phyloP scores from a whole-genome alignment of 1,140 invertebrate species.

The Solen grandis region DNA sequence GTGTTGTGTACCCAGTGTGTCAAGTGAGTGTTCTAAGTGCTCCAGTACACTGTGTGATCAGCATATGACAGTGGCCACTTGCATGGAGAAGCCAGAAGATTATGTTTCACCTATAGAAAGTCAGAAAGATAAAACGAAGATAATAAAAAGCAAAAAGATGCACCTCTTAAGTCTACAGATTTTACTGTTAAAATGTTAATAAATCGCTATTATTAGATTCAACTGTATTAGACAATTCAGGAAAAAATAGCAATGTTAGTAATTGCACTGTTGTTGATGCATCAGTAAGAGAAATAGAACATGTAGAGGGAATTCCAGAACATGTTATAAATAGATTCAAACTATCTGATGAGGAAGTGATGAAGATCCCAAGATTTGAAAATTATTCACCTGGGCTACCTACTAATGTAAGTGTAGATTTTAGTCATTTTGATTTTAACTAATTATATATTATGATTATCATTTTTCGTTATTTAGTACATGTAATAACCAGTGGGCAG shows the following conservation, averaged over 20 bases:
- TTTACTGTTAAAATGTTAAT: constrained; percentile 4
- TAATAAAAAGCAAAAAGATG: constrained; percentile 12
- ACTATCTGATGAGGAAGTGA: constrained; percentile 81
- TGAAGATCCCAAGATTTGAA: constrained; percentile 81
- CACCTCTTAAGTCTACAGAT: constrained; percentile 7
- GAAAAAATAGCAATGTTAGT: background rate
- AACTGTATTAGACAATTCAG: background rate
- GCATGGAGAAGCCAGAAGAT: constrained; percentile 40
- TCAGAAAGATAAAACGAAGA: background rate
- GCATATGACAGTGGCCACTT: background rate
- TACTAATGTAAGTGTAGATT: constrained; percentile 73
- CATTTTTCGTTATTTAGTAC: too few species aligned
- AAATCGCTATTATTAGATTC: background rate
- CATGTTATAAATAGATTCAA: constrained; percentile 67
- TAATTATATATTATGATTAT: too few species aligned
- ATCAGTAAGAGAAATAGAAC: constrained; percentile 10
- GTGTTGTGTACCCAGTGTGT: constrained; percentile 12
- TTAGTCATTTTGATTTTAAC: too few species aligned
- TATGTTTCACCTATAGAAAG: constrained; percentile 6
- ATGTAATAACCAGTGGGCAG: too few species aligned
- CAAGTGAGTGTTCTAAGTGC: constrained; percentile 15
- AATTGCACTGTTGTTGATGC: too few species aligned
- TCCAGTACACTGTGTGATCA: background rate
- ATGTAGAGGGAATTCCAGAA: constrained; percentile 63
- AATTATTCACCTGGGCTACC: constrained; percentile 81